A percentile compares a stretch with the other conserved stretches of the same genome.
These are phyloP conservation scores for Crocallis elinguaria DNA, from an alignment of 2,888 invertebrate genomes.

Conservation along the genomic window DNA sequence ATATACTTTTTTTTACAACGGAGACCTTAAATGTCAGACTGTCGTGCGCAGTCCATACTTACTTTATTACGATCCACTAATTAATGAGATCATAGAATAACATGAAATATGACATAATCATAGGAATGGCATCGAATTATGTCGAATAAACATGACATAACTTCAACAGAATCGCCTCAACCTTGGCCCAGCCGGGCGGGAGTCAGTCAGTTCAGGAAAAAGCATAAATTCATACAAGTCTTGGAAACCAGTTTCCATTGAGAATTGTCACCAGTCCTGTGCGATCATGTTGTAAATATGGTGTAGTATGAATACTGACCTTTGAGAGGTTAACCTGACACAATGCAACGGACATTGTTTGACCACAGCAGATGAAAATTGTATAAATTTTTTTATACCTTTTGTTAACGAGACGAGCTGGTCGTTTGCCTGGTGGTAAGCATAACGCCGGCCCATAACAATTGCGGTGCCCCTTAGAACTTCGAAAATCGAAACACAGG, in stretches of 20 bases:
- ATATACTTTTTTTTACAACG: too few relatives aligned
- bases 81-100: slow-evolving; percentile 18
- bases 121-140: neutral
- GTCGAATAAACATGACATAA: slow-evolving; percentile 3
- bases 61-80: neutral
- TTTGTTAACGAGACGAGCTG: too few relatives aligned
- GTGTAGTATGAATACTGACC: slow-evolving; percentile 55
- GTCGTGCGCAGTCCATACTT: neutral
- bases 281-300: slow-evolving; percentile 46
- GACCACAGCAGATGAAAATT: slow-evolving; percentile 36
- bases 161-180: slow-evolving; percentile 4
- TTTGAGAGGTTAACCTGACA: slow-evolving; percentile 66
- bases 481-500: too few relatives aligned
- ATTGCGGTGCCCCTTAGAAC: too few relatives aligned
- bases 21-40: too few relatives aligned
- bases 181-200: slow-evolving; percentile 45
- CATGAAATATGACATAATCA: neutral
- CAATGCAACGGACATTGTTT: slow-evolving; percentile 41
- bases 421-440: too few relatives aligned
- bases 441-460: too few relatives aligned
- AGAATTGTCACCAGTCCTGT: slow-evolving; percentile 21
- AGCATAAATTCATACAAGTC: slow-evolving; percentile 37
- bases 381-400: slow-evolving; percentile 23
- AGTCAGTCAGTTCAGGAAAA: slow-evolving; percentile 33
- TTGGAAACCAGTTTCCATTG: slow-evolving; percentile 68